Percentiles rank a stretch among this genome's conserved stretches.
Conservation (phyloP, 2,797 vertebrate genomes). For the Podargus strigoides region DNA sequence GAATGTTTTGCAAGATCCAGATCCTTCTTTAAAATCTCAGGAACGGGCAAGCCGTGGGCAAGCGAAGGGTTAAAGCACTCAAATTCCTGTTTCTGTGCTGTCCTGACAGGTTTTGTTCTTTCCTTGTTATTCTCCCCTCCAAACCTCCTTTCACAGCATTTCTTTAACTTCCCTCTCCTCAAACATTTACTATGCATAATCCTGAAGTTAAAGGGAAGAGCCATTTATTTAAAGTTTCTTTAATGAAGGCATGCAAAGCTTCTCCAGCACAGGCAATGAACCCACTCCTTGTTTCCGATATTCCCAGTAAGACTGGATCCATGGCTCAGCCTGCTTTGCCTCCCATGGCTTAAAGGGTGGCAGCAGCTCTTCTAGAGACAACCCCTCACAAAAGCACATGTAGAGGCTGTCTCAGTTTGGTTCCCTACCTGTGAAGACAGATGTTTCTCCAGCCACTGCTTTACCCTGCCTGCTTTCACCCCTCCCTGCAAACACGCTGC, state of each 20-base stretch:
- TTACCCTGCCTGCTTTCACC: not conserved
- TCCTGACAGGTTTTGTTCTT: not conserved
- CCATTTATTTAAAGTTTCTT: not conserved
- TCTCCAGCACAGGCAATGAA: not conserved
- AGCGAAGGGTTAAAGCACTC: not conserved
- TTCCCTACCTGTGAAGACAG: not conserved
- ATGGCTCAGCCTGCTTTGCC: not conserved
- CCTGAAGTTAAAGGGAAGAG: not conserved
- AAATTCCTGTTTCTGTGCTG: not conserved
- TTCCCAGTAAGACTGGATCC: not conserved
- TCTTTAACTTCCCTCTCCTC: not conserved
- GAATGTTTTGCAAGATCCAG: not conserved
- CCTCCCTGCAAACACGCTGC: not conserved
- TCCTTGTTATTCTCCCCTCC: not conserved
- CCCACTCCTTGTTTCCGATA: not conserved
- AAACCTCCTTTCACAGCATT: not conserved
- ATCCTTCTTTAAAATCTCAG: not conserved
- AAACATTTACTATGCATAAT: not conserved
- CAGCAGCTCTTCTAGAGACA: not conserved
- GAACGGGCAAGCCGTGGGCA: accelerated
- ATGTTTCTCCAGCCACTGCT: not conserved
- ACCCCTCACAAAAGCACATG: not conserved
- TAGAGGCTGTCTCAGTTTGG: not conserved
- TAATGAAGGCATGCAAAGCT: not conserved
- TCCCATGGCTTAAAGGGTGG: not conserved